phyloP scores from a whole-genome alignment of 2,113 vertebrate species.

The Platysteira castanea region DNA sequence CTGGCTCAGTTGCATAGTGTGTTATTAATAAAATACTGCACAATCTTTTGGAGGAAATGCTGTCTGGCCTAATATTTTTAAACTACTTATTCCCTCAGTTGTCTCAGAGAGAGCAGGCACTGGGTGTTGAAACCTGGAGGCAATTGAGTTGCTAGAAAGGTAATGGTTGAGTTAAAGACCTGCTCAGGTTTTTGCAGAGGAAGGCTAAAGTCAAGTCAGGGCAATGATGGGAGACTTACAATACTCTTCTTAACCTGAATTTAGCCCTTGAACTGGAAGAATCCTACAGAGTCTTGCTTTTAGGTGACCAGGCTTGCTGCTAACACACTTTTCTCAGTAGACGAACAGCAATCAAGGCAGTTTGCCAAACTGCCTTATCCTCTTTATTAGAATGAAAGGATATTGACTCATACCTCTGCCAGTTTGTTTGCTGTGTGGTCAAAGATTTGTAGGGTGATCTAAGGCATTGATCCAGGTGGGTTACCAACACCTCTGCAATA shows the following conservation, averaged over 20 bases:
- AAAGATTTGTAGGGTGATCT: background rate
- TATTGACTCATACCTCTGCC: background rate
- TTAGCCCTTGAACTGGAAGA: background rate
- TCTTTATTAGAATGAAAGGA: background rate
- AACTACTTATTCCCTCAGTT: background rate
- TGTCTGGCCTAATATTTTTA: background rate
- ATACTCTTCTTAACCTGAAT: background rate
- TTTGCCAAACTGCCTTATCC: background rate
- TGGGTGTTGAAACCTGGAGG: background rate
- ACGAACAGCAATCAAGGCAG: background rate
- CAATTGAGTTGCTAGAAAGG: background rate
- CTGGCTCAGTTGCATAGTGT: background rate
- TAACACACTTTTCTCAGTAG: background rate
- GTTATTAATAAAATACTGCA: background rate
- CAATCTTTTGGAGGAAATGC: background rate
- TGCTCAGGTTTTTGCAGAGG: background rate
- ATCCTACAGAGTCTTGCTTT: background rate
- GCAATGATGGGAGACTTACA: rapidly evolving
- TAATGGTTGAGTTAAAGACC: background rate
- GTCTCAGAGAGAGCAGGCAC: background rate
- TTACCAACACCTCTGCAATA: background rate
- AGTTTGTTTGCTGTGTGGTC: background rate
- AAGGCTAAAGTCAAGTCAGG: background rate
- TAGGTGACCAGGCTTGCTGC: background rate
- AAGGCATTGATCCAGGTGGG: background rate